Evolutionary conservation across 2,113 vertebrate species (phyloP), one percentile per base, ranked within the genome.

Genomic region (Bubo blakistoni): DNA sequence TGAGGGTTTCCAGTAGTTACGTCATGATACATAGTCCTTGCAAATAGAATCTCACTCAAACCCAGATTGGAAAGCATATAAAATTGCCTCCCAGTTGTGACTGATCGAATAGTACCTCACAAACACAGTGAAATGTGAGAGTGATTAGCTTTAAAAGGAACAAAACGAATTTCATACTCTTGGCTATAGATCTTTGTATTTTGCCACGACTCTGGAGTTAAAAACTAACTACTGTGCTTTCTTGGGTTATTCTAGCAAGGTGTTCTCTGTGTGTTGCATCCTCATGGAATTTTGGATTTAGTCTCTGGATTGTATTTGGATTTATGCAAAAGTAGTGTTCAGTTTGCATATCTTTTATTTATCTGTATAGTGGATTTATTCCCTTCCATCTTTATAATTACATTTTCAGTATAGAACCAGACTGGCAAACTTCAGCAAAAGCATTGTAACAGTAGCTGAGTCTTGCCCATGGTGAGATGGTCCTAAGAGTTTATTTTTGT

Each of bases 401-500:
- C 22, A 29, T 85, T 96, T 61, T 81, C 92, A 90, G 74, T 77
- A 51, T 26, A 93, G 90, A 97, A 55, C 77, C 93, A 83, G 88
- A n/a, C 95, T 94, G 90, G 72, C 90, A 95, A 97, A 98, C 96
- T 97, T 96, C n/a, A 90, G 82, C 80, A 34, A 63, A 89, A 92
- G 80, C 47, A 94, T 49, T 89, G 94, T 96, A 96, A 95, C 93
- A 94, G 94, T 79, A 96, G 96, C 93, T 92, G 96, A 97, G 82
- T 87, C 95, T 98, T 94, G 94, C 88, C 96, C 97, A 97, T 97
- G 97, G 97, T 97, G 97, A 97, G 85, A 70, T 20, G 42, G n/a
- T 74, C n/a, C 46, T 14, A 27, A 51, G 62, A 82, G 92, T 81
- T 96, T 91, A 49, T 72, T 34, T 42, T 71, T 67, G 79, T 61